Evolutionary conservation across 2,888 invertebrate genomes (phyloP).

Genomic region (Hirtodrosophila alboralis): DNA sequence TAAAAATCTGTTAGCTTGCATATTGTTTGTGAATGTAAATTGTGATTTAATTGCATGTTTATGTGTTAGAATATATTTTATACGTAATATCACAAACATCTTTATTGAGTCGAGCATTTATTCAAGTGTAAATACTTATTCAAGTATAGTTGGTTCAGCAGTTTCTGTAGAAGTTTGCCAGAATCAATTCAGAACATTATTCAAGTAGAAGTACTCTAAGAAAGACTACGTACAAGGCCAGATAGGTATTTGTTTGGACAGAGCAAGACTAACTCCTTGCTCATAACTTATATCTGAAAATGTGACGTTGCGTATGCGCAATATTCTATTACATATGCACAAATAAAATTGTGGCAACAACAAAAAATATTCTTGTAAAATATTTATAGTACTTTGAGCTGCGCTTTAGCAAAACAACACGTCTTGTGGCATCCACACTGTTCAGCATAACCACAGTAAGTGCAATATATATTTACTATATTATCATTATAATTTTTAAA

Average conservation of each 20-base stretch:
- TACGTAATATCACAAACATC: constrained; percentile 6
- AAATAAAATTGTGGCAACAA: constrained; percentile 28
- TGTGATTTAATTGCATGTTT: constrained; percentile 30
- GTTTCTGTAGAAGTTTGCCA: constrained; percentile 22
- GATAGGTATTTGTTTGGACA: constrained; percentile 32
- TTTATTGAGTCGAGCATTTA: constrained; percentile 11
- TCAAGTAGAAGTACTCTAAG: constrained; percentile 10
- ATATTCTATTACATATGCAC: constrained; percentile 61
- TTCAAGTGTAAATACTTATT: constrained; percentile 8
- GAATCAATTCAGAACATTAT: too few relatives aligned
- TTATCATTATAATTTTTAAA: too few relatives aligned
- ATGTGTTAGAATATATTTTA: constrained; percentile 28
- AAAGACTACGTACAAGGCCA: constrained; percentile 9
- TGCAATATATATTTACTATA: constrained; percentile 49
- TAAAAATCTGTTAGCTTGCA: neutral
- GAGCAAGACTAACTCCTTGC: constrained; percentile 17
- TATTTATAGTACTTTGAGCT: constrained; percentile 88
- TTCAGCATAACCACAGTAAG: constrained; percentile 89
- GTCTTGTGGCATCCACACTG: constrained; percentile 89
- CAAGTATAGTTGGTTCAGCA: too few relatives aligned
- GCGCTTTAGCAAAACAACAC: constrained; percentile 89
- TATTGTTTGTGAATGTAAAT: constrained; percentile 8
- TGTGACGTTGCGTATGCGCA: constrained; percentile 58
- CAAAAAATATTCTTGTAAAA: constrained; percentile 36
- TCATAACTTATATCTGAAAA: constrained; percentile 2